Base-by-base conservation (phyloP, 2,888 invertebrate species). In the Acheta domesticus region DNA sequence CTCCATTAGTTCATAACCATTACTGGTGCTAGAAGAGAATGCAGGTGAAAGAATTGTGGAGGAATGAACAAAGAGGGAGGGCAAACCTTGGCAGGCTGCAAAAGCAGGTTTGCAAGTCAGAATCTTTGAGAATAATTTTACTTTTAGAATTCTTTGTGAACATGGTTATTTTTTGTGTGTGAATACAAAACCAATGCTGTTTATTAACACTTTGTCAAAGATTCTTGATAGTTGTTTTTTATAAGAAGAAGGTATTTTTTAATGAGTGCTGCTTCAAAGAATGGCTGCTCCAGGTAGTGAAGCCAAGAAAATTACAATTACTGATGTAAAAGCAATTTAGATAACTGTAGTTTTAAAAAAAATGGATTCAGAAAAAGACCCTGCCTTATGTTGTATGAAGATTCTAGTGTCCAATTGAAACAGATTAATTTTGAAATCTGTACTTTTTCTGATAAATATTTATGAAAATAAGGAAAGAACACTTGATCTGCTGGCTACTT, bases 121-220 rank as follows among this genome's bases (percentile, higher is more conserved):
- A 62, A 62, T 62, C n/a, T 19, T 19, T 62, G 62, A n/a, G n/a
- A 62, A 62, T 62, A 19, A 14, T 36, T 62, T 62, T 62, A 62
- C 14, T 62, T 62, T 62, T 80, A 80, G 78, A 74, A 77, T 21
- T 80, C 36, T 73, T 77, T 77, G 80, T 80, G 80, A 78, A 79
- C n/a, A 77, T 77, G 74, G 23, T 79, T 79, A 79, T 77, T 79
- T 79, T 79, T 74, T 78, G 78, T 78, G 77, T 79, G 77, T 77
- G 79, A 49, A 77, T 77, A 77, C 62, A 62, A n/a, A 62, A 62
- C 2, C 62, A 62, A 62, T 8, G n/a, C 62, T 62, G 62, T 62
- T 62, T 14, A 62, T 62, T 62, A 62, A 62, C 62, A 62, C 62
- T 62, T 62, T 62, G 16, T 36, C 36, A 36, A 36, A 62, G 62